Base-by-base conservation (phyloP, 2,113 vertebrate species). In the Pristiophorus japonicus region DNA sequence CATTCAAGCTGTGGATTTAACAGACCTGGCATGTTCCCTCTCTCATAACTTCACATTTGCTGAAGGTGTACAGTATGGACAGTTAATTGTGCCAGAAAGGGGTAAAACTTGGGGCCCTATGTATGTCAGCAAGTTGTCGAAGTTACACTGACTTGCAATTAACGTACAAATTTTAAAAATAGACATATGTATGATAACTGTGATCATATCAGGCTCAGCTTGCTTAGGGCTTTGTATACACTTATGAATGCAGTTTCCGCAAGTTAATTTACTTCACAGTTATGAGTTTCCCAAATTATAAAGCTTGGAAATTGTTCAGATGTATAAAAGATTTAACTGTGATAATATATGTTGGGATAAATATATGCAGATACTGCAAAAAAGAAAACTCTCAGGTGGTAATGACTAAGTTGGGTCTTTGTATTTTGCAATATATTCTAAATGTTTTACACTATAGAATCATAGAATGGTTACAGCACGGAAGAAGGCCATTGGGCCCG, bases 91-190 rank as follows among this genome's bases (percentile, higher is more conserved):
- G 96, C 99, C 99, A 59, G 97, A 98, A 95, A 97, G 97, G 0
- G 98, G 97, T 34, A 98, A 96, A 96, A 97, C 98, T 0, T 99
- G 99, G 99, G 99, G 99, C 20, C 99, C 99, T 1, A 99, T 99
- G 99, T 99, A 98, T 34, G 88, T 99, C 95, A 98, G 98, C 95
- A 98, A 98, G 96, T 96, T 99, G 96, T 97, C 97, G 97, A 99
- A 98, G 97, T 96, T 63, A 0, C 96, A 95, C 91, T 67, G 63
- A 45, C 96, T 14, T 20, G 90, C 95, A 42, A 96, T 96, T 96
- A 95, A 92, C 66, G 16, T 88, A 20, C 0, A 30, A 30, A 24
- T 38, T 63, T 20, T 51, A 34, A 94, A 70, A 90, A 90, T 27
- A 12, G 42, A 63, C 59, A 3, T 22, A 38, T 18, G 30, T 70